A percentile compares a stretch with the other conserved stretches of the same genome.
Evolutionary conservation across 1,140 invertebrate genomes (phyloP).

Genomic region (Nilaparvata lugens): DNA sequence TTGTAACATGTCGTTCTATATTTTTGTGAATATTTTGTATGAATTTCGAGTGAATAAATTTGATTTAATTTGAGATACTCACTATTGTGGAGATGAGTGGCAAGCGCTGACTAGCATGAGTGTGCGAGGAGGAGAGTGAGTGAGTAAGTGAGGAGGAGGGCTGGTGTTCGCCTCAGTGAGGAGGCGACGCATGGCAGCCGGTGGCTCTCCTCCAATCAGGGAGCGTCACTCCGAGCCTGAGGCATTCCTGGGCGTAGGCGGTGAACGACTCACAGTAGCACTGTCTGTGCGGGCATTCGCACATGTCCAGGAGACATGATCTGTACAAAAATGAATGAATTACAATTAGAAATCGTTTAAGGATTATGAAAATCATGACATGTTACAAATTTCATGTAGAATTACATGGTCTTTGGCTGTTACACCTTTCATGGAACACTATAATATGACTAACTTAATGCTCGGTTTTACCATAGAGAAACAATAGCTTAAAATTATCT

Average conservation of each 20-base stretch:
- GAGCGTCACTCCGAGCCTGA: conserved; percentile 58
- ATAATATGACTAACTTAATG: conserved; percentile 3
- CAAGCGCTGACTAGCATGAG: conserved; percentile 21
- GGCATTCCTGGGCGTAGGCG: conserved; percentile 80
- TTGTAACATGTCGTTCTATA: too few species aligned
- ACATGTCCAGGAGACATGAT: conserved; percentile 82
- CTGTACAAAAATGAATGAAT: conserved; percentile 32
- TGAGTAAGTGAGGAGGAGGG: conserved; percentile 15
- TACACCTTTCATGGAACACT: too few species aligned
- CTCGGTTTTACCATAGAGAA: too few species aligned
- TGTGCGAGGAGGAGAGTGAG: conserved; percentile 22
- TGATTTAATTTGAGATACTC: too few species aligned
- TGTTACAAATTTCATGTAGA: background rate
- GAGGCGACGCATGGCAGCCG: conserved; percentile 43
- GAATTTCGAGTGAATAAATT: too few species aligned
- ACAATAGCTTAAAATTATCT: too few species aligned
- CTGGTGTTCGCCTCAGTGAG: conserved; percentile 27
- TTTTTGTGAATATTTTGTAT: too few species aligned
- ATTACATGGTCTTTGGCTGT: too few species aligned
- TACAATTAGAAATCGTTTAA: too few species aligned
- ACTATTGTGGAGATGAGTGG: conserved; percentile 10
- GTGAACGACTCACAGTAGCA: conserved; percentile 85
- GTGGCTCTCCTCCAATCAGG: conserved; percentile 53
- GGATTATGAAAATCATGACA: too few species aligned
- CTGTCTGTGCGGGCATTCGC: conserved; percentile 68